Evolutionary conservation across 2,797 vertebrate species (phyloP).

Genomic region (Anguilla megastoma): DNA sequence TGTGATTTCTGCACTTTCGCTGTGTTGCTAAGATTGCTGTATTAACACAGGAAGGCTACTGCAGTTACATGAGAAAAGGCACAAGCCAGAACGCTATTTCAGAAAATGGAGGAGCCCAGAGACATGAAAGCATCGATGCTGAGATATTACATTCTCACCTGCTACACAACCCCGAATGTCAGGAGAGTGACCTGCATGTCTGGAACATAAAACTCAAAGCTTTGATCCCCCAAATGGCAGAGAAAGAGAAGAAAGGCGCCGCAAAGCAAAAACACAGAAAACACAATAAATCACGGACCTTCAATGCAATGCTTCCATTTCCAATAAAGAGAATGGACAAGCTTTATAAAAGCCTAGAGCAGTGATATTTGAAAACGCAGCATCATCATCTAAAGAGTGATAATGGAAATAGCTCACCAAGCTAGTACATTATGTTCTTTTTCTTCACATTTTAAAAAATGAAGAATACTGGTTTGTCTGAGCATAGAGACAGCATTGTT

Average conservation of each 20-base stretch:
- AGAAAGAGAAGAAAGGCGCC: neutral
- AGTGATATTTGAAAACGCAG: neutral
- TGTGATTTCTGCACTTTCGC: neutral
- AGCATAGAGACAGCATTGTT: neutral
- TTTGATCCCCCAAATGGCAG: neutral
- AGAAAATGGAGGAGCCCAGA: neutral
- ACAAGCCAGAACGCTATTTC: neutral
- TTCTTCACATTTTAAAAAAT: neutral
- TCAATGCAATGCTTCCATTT: neutral
- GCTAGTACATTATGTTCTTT: neutral
- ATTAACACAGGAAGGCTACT: neutral
- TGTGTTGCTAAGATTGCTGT: neutral
- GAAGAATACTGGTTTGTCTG: neutral
- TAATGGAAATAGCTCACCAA: too few relatives aligned
- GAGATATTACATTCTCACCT: slow-evolving; percentile 2
- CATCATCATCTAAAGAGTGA: neutral
- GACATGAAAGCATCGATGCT: neutral
- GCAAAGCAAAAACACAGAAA: neutral
- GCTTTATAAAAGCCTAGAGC: neutral
- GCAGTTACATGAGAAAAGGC: neutral
- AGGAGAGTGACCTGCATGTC: neutral
- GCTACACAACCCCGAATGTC: neutral
- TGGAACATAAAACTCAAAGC: neutral
- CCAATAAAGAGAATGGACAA: neutral
- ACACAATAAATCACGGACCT: neutral